Percentiles rank a stretch among this genome's conserved stretches.
phyloP scores from a whole-genome alignment of 2,888 invertebrate genomes.

The Branchinecta sandiegonensis region DNA sequence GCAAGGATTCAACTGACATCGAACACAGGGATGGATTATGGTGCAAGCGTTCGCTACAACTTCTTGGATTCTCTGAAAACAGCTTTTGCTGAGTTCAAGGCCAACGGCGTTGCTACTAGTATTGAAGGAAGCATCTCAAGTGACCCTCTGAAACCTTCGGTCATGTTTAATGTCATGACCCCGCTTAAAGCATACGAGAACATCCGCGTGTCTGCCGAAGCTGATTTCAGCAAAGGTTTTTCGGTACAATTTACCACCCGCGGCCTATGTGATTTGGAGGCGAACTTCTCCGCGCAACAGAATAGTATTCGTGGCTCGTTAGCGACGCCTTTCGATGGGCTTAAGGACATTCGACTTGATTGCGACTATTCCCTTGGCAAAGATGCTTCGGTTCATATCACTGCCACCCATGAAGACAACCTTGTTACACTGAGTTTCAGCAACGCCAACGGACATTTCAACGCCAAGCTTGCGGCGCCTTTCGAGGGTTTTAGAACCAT shows the following conservation, averaged over 20 bases:
- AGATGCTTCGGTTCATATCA: background rate
- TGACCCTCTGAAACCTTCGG: background rate
- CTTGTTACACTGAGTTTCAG: background rate
- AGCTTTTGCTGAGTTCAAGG: conserved; percentile 21
- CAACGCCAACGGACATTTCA: background rate
- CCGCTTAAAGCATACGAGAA: conserved; percentile 3
- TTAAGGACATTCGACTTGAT: background rate
- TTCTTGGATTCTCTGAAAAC: conserved; percentile 21
- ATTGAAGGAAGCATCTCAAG: background rate
- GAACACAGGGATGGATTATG: background rate
- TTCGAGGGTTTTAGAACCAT: conserved; percentile 1
- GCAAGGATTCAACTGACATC: background rate
- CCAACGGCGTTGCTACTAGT: background rate
- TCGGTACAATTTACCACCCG: background rate
- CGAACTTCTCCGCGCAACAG: background rate
- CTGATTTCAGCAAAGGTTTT: background rate
- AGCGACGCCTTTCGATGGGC: background rate
- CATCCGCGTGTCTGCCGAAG: background rate
- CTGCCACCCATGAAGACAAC: background rate
- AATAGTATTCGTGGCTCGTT: background rate
- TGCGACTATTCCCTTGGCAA: background rate
- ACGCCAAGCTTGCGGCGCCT: background rate
- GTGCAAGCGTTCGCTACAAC: background rate
- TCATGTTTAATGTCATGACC: background rate
- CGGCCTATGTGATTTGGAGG: background rate